phyloP scores from a whole-genome alignment of 2,888 invertebrate genomes.

The Pseudoips prasinana region DNA sequence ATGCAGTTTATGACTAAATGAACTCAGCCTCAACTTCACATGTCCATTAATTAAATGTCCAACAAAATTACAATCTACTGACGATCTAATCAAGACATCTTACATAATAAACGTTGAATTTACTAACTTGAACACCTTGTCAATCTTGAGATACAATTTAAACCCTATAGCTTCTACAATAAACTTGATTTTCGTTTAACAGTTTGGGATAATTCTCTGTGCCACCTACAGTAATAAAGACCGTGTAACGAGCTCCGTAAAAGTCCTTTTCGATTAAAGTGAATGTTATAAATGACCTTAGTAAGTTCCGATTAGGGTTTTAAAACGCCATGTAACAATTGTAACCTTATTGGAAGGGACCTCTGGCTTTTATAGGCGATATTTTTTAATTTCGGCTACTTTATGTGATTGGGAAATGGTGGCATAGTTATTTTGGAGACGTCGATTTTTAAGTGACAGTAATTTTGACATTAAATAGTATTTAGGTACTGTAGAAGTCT shows the following conservation, averaged over 20 bases:
- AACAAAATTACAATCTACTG: slow-evolving; percentile 36
- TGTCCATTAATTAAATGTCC: slow-evolving; percentile 36
- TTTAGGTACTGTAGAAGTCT: too few relatives aligned
- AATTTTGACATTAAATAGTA: too few relatives aligned
- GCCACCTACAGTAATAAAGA: slow-evolving; percentile 45
- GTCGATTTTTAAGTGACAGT: too few relatives aligned
- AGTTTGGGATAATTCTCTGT: slow-evolving; percentile 31
- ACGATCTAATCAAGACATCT: slow-evolving; percentile 43
- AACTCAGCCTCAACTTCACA: too few relatives aligned
- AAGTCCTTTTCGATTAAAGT: slow-evolving; percentile 48
- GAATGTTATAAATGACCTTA: slow-evolving; percentile 44
- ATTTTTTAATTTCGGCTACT: slow-evolving; percentile 25
- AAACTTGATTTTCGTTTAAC: slow-evolving; percentile 23
- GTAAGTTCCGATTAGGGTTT: slow-evolving; percentile 41
- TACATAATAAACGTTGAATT: slow-evolving; percentile 42
- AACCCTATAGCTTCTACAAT: slow-evolving; percentile 9
- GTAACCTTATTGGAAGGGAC: slow-evolving; percentile 17
- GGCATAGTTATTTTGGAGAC: too few relatives aligned
- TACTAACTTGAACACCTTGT: slow-evolving; percentile 27
- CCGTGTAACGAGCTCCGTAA: slow-evolving; percentile 42
- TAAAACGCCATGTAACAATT: slow-evolving; percentile 26
- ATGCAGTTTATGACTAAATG: too few relatives aligned
- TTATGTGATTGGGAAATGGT: slow-evolving; percentile 10
- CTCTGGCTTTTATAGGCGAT: slow-evolving; percentile 11
- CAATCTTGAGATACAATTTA: slow-evolving; percentile 4